Evolutionary conservation across 30 jellyfish, hydroid and myxozoan genomes (phyloP).

Genomic region (Phacellophora camtschatica): DNA sequence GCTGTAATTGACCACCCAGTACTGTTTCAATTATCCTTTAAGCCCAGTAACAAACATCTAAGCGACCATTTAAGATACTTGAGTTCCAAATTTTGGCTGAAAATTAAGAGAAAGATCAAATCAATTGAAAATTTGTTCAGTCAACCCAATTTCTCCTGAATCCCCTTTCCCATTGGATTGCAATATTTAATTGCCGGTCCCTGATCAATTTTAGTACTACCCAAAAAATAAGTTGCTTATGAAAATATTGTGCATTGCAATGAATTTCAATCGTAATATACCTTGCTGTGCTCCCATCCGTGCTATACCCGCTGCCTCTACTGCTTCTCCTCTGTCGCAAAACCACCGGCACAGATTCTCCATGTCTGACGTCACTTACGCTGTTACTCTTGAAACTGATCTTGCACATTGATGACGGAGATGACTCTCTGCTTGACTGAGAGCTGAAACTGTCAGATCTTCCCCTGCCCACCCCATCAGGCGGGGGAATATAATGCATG

Average conservation of each 20-base stretch:
- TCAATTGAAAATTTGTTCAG: too few species aligned
- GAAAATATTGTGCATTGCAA: conserved; percentile 20
- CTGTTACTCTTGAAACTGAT: conserved; percentile 61
- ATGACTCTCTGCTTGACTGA: conserved; percentile 71
- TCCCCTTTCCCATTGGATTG: too few species aligned
- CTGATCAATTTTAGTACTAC: too few species aligned
- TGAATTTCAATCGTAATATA: background rate
- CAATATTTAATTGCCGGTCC: too few species aligned
- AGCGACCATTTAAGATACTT: too few species aligned
- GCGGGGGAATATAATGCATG: conserved; percentile 56
- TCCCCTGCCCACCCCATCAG: conserved; percentile 77
- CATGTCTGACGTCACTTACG: conserved; percentile 47
- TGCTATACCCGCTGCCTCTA: conserved; percentile 67
- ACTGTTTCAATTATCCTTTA: too few species aligned
- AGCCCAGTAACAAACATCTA: too few species aligned
- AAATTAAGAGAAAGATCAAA: too few species aligned
- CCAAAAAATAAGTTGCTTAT: conserved; percentile 37
- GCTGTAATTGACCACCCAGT: too few species aligned
- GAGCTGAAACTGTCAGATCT: conserved; percentile 82
- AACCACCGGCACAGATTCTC: conserved; percentile 15
- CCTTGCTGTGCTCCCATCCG: conserved; percentile 70
- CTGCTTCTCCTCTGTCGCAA: conserved; percentile 59
- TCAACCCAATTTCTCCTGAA: too few species aligned
- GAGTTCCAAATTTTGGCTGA: too few species aligned
- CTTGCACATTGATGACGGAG: conserved; percentile 59